Percentiles rank a stretch among this genome's conserved stretches.
Evolutionary conservation across 2,888 invertebrate genomes (phyloP).

Genomic region (Meloe dianella): DNA sequence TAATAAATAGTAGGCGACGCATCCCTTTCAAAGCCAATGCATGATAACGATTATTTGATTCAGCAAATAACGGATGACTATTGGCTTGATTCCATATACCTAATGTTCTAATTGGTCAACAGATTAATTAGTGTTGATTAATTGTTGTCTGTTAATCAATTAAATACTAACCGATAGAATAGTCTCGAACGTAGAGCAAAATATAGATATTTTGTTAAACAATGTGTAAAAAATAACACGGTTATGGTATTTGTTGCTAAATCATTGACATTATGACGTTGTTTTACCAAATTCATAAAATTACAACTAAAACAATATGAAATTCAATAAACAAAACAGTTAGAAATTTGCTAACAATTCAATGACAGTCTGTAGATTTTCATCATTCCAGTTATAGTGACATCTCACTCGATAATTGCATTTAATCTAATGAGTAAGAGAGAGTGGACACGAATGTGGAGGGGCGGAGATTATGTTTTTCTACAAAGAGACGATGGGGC

Average conservation of each 20-base stretch:
- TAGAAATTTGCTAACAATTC: too few species aligned
- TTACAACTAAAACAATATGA: constrained; percentile 58
- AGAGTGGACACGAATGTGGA: too few species aligned
- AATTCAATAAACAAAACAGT: too few species aligned
- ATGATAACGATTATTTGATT: constrained; percentile 76
- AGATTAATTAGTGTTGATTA: too few species aligned
- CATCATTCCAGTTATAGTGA: not conserved
- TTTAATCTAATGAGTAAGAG: too few species aligned
- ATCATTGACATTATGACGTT: constrained; percentile 77
- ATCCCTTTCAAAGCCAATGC: constrained; percentile 76
- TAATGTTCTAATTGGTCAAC: constrained; percentile 70
- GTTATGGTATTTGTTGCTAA: constrained; percentile 81
- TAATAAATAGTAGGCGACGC: constrained; percentile 73
- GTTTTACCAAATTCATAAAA: constrained; percentile 71
- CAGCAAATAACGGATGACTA: constrained; percentile 82
- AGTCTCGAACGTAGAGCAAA: constrained; percentile 75
- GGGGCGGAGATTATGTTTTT: too few species aligned
- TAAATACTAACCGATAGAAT: constrained; percentile 72
- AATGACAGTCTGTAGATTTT: not conserved
- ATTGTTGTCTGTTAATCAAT: too few species aligned
- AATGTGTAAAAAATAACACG: constrained; percentile 79
- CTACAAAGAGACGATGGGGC: too few species aligned
- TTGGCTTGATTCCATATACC: constrained; percentile 86
- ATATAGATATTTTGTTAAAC: constrained; percentile 75
- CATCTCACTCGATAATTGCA: too few species aligned